Evolutionary conservation across 2,113 vertebrate genomes (phyloP).

Genomic region (Brachyistius frenatus): DNA sequence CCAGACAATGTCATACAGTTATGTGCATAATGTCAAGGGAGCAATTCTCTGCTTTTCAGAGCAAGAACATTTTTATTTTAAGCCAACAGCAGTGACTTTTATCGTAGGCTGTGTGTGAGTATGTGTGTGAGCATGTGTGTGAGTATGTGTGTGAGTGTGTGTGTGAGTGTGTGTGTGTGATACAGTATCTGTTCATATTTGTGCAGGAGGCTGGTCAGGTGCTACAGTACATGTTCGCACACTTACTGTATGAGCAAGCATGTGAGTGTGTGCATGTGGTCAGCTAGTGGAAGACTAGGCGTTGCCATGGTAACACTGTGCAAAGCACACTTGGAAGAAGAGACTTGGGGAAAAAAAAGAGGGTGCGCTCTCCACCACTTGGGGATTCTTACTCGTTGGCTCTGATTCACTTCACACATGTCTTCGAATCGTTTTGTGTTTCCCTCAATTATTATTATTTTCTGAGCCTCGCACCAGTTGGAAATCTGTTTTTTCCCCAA

Average conservation of each 20-base stretch:
- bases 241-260: constrained; percentile 21
- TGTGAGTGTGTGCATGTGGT: constrained; percentile 44
- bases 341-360: constrained; percentile 51
- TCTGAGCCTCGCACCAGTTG: neutral
- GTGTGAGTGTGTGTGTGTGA: constrained; percentile 3
- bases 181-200: constrained; percentile 13
- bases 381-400: constrained; percentile 59
- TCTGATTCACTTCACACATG: constrained; percentile 57
- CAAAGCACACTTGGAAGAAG: constrained; percentile 54
- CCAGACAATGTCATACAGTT: neutral
- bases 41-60: neutral
- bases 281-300: constrained; percentile 58
- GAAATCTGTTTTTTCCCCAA: no score
- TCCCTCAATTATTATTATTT: constrained; percentile 35
- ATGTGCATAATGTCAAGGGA: constrained; percentile 1
- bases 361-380: constrained; percentile 46
- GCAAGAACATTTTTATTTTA: constrained; percentile 8
- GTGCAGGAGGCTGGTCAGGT: constrained; percentile 24
- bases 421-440: constrained; percentile 37
- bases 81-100: neutral
- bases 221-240: constrained; percentile 27
- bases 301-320: constrained; percentile 71
- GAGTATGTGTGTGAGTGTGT: constrained; percentile 4
- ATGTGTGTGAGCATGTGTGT: neutral
- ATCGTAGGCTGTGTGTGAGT: neutral